Conservation (phyloP, 2,113 vertebrate genomes). For the Phrynocephalus versicolor region DNA sequence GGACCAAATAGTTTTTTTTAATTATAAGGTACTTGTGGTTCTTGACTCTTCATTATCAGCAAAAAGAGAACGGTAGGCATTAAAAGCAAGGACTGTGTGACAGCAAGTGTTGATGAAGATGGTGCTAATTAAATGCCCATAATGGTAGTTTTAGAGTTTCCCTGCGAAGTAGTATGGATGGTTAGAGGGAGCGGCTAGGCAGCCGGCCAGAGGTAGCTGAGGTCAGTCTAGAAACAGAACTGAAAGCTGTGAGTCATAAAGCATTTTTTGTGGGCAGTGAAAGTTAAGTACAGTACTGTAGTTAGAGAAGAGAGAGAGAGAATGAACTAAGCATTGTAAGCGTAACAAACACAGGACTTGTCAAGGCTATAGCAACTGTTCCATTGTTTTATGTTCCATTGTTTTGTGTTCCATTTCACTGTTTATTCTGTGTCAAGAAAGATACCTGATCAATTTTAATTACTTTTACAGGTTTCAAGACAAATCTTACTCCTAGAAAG, state of each 20-base stretch:
- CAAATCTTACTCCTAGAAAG: neutral
- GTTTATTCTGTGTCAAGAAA: slow-evolving; percentile 10
- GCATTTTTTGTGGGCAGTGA: slow-evolving; percentile 21
- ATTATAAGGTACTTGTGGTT: neutral
- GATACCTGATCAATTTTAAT: slow-evolving; percentile 23
- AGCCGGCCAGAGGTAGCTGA: neutral
- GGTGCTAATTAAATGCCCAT: neutral
- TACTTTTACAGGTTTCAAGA: slow-evolving; percentile 65
- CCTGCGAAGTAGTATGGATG: neutral
- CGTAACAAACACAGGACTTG: neutral
- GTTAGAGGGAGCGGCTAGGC: neutral
- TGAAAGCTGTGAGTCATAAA: slow-evolving; percentile 17
- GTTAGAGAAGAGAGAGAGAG: too few relatives aligned
- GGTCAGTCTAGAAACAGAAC: slow-evolving; percentile 14
- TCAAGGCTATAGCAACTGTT: neutral
- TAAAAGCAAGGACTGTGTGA: neutral
- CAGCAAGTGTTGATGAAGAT: neutral
- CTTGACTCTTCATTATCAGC: neutral
- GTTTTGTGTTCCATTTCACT: neutral
- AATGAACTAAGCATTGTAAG: too few relatives aligned
- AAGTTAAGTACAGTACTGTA: neutral
- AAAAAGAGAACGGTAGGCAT: neutral
- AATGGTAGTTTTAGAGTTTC: neutral
- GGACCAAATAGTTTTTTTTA: neutral
- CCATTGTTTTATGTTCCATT: too few relatives aligned